A percentile compares a stretch with the other conserved stretches of the same genome.
phyloP scores from a whole-genome alignment of 64 coral and sea anemone species.

The Montipora cactus region DNA sequence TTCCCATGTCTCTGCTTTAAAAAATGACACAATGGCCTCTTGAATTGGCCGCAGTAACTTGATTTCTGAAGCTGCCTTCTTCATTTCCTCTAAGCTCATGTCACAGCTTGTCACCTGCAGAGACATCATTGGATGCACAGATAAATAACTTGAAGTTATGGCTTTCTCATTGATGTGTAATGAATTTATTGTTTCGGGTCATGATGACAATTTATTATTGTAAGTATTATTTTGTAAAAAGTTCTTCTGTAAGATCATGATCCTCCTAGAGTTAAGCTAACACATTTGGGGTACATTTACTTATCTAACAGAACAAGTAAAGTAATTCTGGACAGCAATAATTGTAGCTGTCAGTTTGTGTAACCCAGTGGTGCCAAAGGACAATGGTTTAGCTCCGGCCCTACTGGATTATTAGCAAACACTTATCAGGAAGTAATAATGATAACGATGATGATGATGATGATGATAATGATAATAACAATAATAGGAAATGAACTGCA shows the following conservation, averaged over 20 bases:
- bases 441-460: neutral
- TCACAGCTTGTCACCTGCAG: constrained; percentile 13
- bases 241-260: no score
- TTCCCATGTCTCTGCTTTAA: neutral
- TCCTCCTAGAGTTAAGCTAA: no score
- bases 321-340: neutral
- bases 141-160: neutral
- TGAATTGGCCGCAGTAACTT: neutral
- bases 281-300: neutral
- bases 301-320: neutral
- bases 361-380: neutral
- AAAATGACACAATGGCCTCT: constrained; percentile 36
- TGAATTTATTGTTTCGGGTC: no score
- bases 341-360: neutral
- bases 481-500: no score
- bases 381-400: neutral
- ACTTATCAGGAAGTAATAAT: neutral
- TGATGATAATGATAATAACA: no score
- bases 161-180: neutral
- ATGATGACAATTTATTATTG: no score
- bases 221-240: no score
- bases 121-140: neutral
- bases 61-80: neutral
- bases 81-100: constrained; percentile 12
- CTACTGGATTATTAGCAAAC: no score